Evolutionary conservation across 2,888 invertebrate genomes (phyloP).

Genomic region (Rhodophaea formosa): DNA sequence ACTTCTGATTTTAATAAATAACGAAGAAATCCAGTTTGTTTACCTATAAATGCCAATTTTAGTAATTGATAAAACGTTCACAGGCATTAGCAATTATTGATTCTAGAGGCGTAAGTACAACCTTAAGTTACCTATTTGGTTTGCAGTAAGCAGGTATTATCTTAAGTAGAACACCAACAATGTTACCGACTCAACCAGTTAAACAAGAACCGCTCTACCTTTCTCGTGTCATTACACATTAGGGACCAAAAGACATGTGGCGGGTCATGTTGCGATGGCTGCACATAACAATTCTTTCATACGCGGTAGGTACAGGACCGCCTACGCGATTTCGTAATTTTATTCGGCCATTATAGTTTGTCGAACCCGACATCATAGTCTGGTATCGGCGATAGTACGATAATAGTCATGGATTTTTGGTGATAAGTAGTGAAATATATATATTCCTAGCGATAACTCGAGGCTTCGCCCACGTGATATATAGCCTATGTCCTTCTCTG

Average conservation of each 20-base stretch:
- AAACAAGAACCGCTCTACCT: not conserved
- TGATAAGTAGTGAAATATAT: not conserved
- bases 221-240: not conserved
- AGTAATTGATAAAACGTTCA: too few relatives aligned
- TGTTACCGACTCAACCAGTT: not conserved
- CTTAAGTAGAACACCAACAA: not conserved
- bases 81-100: too few relatives aligned
- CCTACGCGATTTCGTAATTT: constrained; percentile 47
- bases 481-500: too few relatives aligned
- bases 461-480: too few relatives aligned
- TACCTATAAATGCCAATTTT: too few relatives aligned
- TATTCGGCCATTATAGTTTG: constrained; percentile 46
- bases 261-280: constrained; percentile 26
- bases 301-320: constrained; percentile 33
- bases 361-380: constrained; percentile 38
- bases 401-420: not conserved
- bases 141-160: not conserved
- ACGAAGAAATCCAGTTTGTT: too few relatives aligned
- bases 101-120: too few relatives aligned
- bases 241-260: not conserved
- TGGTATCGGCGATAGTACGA: not conserved
- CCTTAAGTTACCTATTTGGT: too few relatives aligned
- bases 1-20: too few relatives aligned
- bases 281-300: constrained; percentile 28
- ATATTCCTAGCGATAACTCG: too few relatives aligned